Percentiles rank a stretch among this genome's conserved stretches.
phyloP scores from a whole-genome alignment of 2,797 vertebrate genomes.

The Coccyzus lansbergi region DNA sequence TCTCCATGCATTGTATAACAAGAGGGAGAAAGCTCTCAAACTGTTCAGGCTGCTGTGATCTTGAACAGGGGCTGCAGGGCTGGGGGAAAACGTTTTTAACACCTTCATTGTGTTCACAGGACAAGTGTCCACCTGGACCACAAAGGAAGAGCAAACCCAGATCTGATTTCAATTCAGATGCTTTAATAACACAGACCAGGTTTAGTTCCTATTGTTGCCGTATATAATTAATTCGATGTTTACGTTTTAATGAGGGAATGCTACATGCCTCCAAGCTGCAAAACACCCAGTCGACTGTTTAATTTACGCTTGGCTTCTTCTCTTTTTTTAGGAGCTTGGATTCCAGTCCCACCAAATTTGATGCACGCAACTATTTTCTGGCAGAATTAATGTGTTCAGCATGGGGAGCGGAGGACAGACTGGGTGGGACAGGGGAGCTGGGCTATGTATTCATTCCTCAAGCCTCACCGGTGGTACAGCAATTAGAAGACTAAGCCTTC shows the following conservation, averaged over 20 bases:
- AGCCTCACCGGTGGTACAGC: neutral
- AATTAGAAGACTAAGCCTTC: constrained; percentile 33
- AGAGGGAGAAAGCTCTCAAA: constrained; percentile 40
- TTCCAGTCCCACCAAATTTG: neutral
- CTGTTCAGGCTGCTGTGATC: constrained; percentile 47
- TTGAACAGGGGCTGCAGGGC: constrained; percentile 42
- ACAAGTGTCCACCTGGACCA: constrained; percentile 62
- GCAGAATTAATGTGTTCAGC: neutral
- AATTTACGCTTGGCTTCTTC: neutral
- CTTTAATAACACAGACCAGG: constrained; percentile 32
- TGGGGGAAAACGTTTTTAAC: constrained; percentile 55
- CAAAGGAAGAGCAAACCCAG: constrained; percentile 47
- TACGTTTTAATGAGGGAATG: constrained; percentile 13
- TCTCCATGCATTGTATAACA: constrained; percentile 37
- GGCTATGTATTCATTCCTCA: neutral
- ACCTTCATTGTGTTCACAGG: constrained; percentile 42
- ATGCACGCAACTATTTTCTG: neutral
- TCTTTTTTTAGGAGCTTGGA: constrained; percentile 5
- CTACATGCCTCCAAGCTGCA: neutral
- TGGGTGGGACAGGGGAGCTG: constrained; percentile 16
- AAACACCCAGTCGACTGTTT: neutral
- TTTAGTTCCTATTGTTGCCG: constrained; percentile 39
- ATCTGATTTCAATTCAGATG: constrained; percentile 71
- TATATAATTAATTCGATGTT: constrained; percentile 36
- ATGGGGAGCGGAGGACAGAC: neutral